Evolutionary conservation across 2,797 vertebrate species (phyloP).

Genomic region (Fistularia commersonii): DNA sequence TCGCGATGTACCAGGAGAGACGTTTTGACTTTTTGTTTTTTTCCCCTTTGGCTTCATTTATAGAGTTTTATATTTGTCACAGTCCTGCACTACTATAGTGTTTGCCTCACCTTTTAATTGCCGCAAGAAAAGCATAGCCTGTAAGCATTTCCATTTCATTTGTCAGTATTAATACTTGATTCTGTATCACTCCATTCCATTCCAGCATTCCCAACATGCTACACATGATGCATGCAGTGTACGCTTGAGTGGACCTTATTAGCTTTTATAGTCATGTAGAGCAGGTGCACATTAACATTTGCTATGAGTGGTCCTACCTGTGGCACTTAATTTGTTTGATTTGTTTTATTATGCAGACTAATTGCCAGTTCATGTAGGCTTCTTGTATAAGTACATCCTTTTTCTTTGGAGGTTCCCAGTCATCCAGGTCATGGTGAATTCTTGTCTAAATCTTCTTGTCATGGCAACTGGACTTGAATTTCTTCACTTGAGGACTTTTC

Average conservation of each 20-base stretch:
- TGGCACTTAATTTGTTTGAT: conserved; percentile 1
- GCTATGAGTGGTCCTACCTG: background rate
- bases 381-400: conserved; percentile 2
- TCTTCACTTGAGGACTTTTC: no score
- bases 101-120: conserved; percentile 22
- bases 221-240: conserved; percentile 8
- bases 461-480: no score
- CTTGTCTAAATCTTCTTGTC: no score
- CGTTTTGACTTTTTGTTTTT: conserved; percentile 1
- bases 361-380: conserved; percentile 21
- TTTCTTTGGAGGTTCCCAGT: no score
- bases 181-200: conserved; percentile 24
- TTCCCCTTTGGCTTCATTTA: conserved; percentile 26
- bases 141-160: conserved; percentile 24
- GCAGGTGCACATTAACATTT: background rate
- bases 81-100: conserved; percentile 2
- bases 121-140: background rate
- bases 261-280: background rate
- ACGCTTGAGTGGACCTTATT: conserved; percentile 19
- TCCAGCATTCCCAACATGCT: conserved; percentile 5
- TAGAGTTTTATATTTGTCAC: conserved; percentile 26
- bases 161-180: conserved; percentile 36
- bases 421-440: no score
- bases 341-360: conserved; percentile 11
- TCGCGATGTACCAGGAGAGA: conserved; percentile 1